Conservation (phyloP, 2,888 invertebrate genomes). For the Platerodrilus igneus region DNA sequence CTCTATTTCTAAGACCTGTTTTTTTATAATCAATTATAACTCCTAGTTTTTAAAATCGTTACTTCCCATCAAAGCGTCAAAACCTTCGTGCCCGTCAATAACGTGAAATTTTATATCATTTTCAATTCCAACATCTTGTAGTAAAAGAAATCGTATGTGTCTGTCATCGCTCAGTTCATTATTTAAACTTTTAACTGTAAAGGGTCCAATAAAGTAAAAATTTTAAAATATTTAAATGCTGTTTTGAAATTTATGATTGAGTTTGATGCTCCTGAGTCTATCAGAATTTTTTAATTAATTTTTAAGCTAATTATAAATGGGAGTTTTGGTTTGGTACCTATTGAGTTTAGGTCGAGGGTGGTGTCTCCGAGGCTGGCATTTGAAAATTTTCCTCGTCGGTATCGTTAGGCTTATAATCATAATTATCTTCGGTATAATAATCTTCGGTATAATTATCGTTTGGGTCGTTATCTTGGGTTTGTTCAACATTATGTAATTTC, state of each 20-base stretch:
- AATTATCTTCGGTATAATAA: not conserved
- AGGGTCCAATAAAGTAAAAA: slow-evolving; percentile 11
- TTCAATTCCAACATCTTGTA: slow-evolving; percentile 13
- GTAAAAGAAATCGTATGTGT: slow-evolving; percentile 9
- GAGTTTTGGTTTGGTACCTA: slow-evolving; percentile 15
- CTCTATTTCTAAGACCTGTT: slow-evolving; percentile 5
- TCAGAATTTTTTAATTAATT: slow-evolving; percentile 15
- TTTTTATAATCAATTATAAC: slow-evolving; percentile 10
- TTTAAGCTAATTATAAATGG: slow-evolving; percentile 13
- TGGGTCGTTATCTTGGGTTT: slow-evolving; percentile 4
- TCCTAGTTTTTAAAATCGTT: slow-evolving; percentile 9
- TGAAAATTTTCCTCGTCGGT: slow-evolving; percentile 10
- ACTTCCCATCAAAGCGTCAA: slow-evolving; percentile 14
- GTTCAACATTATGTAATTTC: slow-evolving; percentile 14
- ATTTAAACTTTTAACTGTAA: slow-evolving; percentile 11
- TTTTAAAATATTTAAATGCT: slow-evolving; percentile 12
- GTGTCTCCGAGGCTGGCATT: slow-evolving; percentile 11
- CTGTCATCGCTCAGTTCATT: slow-evolving; percentile 3
- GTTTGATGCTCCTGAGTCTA: slow-evolving; percentile 16
- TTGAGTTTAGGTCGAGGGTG: slow-evolving; percentile 13
- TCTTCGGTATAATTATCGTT: too few relatives aligned
- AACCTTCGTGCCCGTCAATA: slow-evolving; percentile 9
- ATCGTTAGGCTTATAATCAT: not conserved
- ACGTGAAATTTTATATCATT: slow-evolving; percentile 10
- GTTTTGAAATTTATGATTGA: slow-evolving; percentile 16